Conservation (phyloP, 2,797 vertebrate species). For the Acanthurus leucopareius region DNA sequence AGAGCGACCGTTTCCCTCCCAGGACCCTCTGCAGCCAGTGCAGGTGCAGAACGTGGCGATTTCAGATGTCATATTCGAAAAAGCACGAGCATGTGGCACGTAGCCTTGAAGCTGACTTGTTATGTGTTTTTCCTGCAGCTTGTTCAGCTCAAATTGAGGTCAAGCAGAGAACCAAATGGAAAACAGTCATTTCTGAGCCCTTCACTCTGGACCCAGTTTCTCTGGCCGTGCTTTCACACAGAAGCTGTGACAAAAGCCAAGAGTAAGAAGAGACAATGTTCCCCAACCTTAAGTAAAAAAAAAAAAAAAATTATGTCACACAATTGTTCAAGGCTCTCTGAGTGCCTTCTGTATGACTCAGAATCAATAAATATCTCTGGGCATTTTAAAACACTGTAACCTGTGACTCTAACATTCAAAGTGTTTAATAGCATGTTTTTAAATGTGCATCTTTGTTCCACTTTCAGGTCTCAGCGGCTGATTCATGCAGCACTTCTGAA, state of each 20-base stretch:
- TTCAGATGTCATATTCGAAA: slow-evolving; percentile 1
- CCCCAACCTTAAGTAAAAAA: background rate
- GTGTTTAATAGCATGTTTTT: slow-evolving; percentile 14
- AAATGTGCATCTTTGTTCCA: slow-evolving; percentile 21
- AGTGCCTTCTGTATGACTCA: slow-evolving; percentile 14
- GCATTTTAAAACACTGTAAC: slow-evolving; percentile 1
- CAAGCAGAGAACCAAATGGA: slow-evolving; percentile 70
- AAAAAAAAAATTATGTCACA: slow-evolving; percentile 5
- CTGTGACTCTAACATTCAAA: slow-evolving; percentile 6
- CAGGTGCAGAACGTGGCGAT: slow-evolving; percentile 53
- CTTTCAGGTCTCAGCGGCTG: slow-evolving; percentile 78
- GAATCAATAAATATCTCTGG: slow-evolving; percentile 21
- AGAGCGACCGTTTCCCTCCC: slow-evolving; percentile 74
- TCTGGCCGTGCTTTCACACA: slow-evolving; percentile 67
- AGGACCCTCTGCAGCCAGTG: slow-evolving; percentile 64
- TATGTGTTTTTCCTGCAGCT: slow-evolving; percentile 46
- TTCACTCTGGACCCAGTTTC: slow-evolving; percentile 72
- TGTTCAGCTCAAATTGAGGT: slow-evolving; percentile 64
- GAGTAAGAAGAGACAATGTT: slow-evolving; percentile 78
- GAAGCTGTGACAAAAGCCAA: slow-evolving; percentile 81
- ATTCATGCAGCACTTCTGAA: slow-evolving; percentile 81
- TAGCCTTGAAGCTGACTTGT: slow-evolving; percentile 2
- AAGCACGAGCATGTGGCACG: slow-evolving; percentile 11
- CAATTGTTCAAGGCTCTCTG: slow-evolving; percentile 24
- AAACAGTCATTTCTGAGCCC: slow-evolving; percentile 82